phyloP scores from a whole-genome alignment of 1,140 invertebrate genomes.

The Philaenus spumarius region DNA sequence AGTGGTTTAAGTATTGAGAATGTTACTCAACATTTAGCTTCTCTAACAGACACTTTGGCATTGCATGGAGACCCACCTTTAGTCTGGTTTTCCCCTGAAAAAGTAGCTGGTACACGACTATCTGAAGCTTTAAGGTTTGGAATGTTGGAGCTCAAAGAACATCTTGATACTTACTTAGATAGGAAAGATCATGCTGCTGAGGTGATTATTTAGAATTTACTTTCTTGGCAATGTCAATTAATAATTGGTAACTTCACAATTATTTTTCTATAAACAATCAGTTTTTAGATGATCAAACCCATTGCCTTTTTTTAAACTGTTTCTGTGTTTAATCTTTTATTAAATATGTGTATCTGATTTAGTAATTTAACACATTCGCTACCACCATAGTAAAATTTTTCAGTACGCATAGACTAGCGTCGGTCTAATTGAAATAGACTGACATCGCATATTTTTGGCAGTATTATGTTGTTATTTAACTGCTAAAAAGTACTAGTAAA shows the following conservation, averaged over 20 bases:
- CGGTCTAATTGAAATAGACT: no score
- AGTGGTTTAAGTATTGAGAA: conserved; percentile 29
- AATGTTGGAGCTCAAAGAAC: conserved; percentile 90
- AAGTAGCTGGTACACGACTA: conserved; percentile 52
- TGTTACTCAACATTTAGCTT: conserved; percentile 46
- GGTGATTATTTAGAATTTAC: conserved; percentile 46
- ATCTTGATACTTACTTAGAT: conserved; percentile 90
- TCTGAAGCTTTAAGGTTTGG: conserved; percentile 77
- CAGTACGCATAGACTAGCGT: no score
- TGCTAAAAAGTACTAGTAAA: background rate
- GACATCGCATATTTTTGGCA: no score
- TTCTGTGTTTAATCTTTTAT: background rate
- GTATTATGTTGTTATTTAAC: no score
- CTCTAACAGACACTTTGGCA: conserved; percentile 54
- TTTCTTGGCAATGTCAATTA: background rate
- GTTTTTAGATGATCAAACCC: background rate
- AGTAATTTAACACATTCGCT: no score
- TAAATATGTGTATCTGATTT: no score
- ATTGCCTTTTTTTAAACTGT: background rate
- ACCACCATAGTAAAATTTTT: no score
- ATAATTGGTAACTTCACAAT: background rate
- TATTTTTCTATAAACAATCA: background rate
- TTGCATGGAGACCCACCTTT: conserved; percentile 58
- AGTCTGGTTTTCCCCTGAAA: conserved; percentile 61
- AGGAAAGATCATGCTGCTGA: conserved; percentile 83